These are phyloP conservation scores for Falcunculus frontatus DNA, from an alignment of 2,113 vertebrate species.

Conservation along the genomic window DNA sequence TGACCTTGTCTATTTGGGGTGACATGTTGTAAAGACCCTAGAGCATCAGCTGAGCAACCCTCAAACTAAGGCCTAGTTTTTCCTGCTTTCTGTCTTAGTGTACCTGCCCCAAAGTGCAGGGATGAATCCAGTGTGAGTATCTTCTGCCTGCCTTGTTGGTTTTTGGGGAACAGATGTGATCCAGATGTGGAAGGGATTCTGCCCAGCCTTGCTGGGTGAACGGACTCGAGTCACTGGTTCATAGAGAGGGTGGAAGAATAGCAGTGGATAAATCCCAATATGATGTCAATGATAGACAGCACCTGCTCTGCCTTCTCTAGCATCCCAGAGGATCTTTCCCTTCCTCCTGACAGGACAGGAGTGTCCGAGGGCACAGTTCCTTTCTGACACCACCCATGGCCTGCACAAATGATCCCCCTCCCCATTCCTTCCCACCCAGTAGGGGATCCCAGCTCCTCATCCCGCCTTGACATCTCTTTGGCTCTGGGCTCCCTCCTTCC, in stretches of 20 bases:
- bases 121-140: neutral
- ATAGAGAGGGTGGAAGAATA: neutral
- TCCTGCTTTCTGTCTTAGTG: neutral
- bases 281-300: neutral
- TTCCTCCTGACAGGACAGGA: neutral
- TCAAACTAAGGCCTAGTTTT: neutral
- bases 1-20: fast-evolving
- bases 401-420: neutral
- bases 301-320: neutral
- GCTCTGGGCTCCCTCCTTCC: neutral
- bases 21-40: fast-evolving
- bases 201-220: neutral
- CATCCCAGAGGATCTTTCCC: neutral
- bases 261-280: neutral
- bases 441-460: neutral
- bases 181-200: neutral
- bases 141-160: neutral
- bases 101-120: neutral
- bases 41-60: neutral
- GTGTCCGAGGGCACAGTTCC: fast-evolving
- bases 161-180: neutral
- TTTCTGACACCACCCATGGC: neutral
- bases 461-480: neutral
- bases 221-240: neutral
- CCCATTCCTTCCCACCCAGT: neutral